Conservation (phyloP, 2,113 vertebrate genomes). For the Perca schrenkii region DNA sequence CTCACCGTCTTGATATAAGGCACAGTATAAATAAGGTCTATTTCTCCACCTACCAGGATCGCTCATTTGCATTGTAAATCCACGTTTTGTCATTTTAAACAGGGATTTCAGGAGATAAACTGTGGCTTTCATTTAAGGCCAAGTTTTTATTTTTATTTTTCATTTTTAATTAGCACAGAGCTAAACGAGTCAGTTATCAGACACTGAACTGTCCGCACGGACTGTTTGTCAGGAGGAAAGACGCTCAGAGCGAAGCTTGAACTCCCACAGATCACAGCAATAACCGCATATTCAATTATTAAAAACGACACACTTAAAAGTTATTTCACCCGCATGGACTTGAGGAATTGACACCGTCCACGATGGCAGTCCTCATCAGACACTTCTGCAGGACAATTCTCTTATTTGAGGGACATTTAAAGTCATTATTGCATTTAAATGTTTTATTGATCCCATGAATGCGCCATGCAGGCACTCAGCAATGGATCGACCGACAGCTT, state of each 20-base stretch:
- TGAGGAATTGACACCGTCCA: neutral
- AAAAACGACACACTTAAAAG: neutral
- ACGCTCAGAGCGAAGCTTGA: constrained; percentile 31
- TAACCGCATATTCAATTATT: neutral
- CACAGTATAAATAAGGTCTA: neutral
- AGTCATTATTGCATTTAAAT: neutral
- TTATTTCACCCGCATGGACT: neutral
- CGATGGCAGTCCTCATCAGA: neutral
- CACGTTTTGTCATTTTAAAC: neutral
- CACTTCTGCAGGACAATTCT: neutral
- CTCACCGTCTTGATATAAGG: neutral
- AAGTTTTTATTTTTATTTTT: neutral
- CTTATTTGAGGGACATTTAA: no score
- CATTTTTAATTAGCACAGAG: neutral
- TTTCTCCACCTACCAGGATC: neutral
- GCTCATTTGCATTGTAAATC: neutral
- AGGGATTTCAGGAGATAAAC: neutral
- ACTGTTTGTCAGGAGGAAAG: constrained; percentile 29
- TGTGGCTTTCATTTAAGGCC: neutral
- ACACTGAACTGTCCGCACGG: constrained; percentile 54
- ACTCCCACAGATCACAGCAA: constrained; percentile 14
- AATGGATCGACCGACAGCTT: neutral
- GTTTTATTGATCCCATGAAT: neutral
- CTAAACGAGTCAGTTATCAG: constrained; percentile 37
- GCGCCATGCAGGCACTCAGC: neutral